Evolutionary conservation across 2,888 invertebrate genomes (phyloP).

Genomic region (Archips xylosteana): DNA sequence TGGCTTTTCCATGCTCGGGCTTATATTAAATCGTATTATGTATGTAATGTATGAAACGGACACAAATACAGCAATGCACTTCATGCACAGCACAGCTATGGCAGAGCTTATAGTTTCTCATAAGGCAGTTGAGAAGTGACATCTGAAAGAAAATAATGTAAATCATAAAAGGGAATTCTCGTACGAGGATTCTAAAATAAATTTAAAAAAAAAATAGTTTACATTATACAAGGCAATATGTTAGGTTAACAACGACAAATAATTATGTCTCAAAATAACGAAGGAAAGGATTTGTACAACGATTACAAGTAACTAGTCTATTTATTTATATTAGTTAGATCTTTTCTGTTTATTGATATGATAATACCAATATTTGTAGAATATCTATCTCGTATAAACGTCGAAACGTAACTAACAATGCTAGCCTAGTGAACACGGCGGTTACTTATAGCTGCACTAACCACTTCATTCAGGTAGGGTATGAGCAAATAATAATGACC

Average conservation of each 20-base stretch:
- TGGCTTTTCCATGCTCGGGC: slow-evolving; percentile 64
- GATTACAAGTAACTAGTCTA: background rate
- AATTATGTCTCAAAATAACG: background rate
- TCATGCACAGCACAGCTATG: slow-evolving; percentile 83
- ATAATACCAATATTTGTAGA: background rate
- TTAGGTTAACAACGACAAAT: background rate
- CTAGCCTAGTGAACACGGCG: background rate
- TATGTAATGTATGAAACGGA: slow-evolving; percentile 60
- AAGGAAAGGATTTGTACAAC: background rate
- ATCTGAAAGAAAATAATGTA: slow-evolving; percentile 90
- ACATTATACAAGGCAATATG: background rate
- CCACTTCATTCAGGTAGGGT: slow-evolving; percentile 11
- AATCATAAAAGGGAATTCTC: slow-evolving; percentile 39
- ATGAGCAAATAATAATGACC: slow-evolving; percentile 44
- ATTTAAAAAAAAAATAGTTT: background rate
- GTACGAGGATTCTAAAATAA: background rate
- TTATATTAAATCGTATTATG: slow-evolving; percentile 54
- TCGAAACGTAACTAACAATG: background rate
- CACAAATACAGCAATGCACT: slow-evolving; percentile 76
- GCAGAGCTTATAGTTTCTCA: slow-evolving; percentile 93
- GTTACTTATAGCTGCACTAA: background rate
- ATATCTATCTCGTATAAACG: too few species aligned
- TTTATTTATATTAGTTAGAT: background rate
- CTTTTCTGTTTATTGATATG: background rate
- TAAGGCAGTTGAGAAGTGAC: slow-evolving; percentile 96